A percentile compares a stretch with the other conserved stretches of the same genome.
phyloP scores from a whole-genome alignment of 2,888 invertebrate genomes.

The Colletes collaris region DNA sequence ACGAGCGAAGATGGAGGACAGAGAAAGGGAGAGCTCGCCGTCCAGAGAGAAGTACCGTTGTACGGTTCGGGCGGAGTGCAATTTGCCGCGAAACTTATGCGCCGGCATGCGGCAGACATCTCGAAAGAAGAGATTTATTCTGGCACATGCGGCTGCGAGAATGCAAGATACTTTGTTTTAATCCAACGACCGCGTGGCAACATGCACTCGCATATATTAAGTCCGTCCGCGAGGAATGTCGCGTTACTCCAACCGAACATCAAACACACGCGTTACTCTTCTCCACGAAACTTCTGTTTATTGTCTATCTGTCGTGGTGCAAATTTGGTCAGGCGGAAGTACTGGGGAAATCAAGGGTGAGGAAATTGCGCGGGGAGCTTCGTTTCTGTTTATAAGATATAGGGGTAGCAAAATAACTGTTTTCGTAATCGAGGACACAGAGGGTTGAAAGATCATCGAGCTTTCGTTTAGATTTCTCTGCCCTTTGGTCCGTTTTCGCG shows the following conservation, averaged over 20 bases:
- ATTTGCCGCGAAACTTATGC: slow-evolving; percentile 76
- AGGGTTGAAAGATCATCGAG: too few species aligned
- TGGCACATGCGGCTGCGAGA: slow-evolving; percentile 70
- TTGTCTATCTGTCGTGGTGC: too few species aligned
- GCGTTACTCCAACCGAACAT: neutral
- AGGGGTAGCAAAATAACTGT: too few species aligned
- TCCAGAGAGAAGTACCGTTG: slow-evolving; percentile 26
- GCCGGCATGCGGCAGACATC: slow-evolving; percentile 79
- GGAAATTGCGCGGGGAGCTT: too few species aligned
- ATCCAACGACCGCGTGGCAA: slow-evolving; percentile 53
- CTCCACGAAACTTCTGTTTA: too few species aligned
- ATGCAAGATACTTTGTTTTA: slow-evolving; percentile 71
- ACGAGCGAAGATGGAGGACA: neutral
- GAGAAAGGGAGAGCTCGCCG: slow-evolving; percentile 9
- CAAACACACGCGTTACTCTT: neutral
- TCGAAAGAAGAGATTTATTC: slow-evolving; percentile 77
- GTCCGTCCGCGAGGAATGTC: neutral
- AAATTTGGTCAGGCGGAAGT: too few species aligned
- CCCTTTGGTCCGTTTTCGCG: neutral
- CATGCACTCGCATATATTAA: slow-evolving; percentile 68
- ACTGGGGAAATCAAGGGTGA: too few species aligned
- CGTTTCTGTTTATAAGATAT: too few species aligned
- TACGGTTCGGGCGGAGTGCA: slow-evolving; percentile 58
- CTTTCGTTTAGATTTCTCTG: too few species aligned
- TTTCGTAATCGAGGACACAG: too few species aligned